phyloP scores from a whole-genome alignment of 2,113 vertebrate genomes.

The Spea bombifrons region DNA sequence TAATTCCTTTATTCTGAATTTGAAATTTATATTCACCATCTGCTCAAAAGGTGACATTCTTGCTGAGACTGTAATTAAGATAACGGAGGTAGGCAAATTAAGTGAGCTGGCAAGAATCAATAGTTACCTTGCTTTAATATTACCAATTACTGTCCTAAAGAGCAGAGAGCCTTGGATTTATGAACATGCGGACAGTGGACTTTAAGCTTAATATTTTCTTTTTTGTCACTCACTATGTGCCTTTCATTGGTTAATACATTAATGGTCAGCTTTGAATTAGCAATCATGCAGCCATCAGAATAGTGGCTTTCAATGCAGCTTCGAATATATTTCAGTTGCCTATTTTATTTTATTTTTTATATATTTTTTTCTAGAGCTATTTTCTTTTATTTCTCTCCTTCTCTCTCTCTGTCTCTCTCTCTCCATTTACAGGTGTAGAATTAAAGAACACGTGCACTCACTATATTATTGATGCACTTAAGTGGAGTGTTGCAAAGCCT shows the following conservation, averaged over 20 bases:
- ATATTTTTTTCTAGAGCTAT: slow-evolving; percentile 62
- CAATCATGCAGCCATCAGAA: slow-evolving; percentile 46
- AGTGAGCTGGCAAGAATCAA: slow-evolving; percentile 60
- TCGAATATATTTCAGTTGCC: slow-evolving; percentile 58
- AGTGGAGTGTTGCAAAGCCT: slow-evolving; percentile 90
- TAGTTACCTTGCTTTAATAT: slow-evolving; percentile 58
- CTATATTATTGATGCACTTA: slow-evolving; percentile 93
- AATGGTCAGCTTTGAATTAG: slow-evolving; percentile 52
- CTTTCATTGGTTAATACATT: slow-evolving; percentile 51
- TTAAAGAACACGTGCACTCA: slow-evolving; percentile 82
- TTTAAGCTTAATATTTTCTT: slow-evolving; percentile 47
- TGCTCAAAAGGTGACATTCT: slow-evolving; percentile 61
- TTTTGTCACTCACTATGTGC: slow-evolving; percentile 23
- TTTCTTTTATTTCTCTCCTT: slow-evolving; percentile 60
- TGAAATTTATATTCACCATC: slow-evolving; percentile 61
- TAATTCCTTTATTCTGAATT: slow-evolving; percentile 70
- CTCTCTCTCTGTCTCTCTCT: slow-evolving; percentile 55
- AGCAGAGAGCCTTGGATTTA: slow-evolving; percentile 55
- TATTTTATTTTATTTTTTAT: slow-evolving; percentile 53
- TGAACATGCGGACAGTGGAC: slow-evolving; percentile 50
- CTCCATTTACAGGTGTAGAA: slow-evolving; percentile 81
- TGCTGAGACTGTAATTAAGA: slow-evolving; percentile 66
- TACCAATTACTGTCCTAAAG: slow-evolving; percentile 60
- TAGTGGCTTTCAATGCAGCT: slow-evolving; percentile 51
- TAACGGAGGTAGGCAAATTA: slow-evolving; percentile 61